These are phyloP conservation scores for Belgica antarctica DNA, from an alignment of 2,888 invertebrate species.

Conservation along the genomic window DNA sequence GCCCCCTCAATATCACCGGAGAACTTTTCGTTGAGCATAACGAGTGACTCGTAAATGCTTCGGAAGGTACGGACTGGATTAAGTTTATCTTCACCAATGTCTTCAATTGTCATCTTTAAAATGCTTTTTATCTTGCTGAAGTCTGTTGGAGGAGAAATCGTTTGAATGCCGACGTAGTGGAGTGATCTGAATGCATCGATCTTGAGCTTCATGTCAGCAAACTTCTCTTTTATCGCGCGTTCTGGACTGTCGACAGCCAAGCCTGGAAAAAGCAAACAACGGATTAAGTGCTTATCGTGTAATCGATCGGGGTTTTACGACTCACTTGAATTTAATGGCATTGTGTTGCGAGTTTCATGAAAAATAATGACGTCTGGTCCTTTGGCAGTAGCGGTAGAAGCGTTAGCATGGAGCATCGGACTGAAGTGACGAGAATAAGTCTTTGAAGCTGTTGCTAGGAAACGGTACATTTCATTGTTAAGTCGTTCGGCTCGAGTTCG, in stretches of 20 bases:
- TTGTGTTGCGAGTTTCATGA: constrained; percentile 74
- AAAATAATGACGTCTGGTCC: constrained; percentile 76
- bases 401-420: constrained; percentile 54
- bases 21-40: constrained; percentile 68
- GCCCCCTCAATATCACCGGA: constrained; percentile 62
- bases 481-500: constrained; percentile 72
- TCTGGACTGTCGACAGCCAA: constrained; percentile 59
- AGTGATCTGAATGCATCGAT: constrained; percentile 72
- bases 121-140: constrained; percentile 61
- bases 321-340: constrained; percentile 61
- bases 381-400: constrained; percentile 55
- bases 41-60: constrained; percentile 32
- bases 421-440: constrained; percentile 73
- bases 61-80: constrained; percentile 12
- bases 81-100: constrained; percentile 51
- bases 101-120: constrained; percentile 64
- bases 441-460: constrained; percentile 72
- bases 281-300: background rate
- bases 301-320: no score
- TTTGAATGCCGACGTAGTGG: constrained; percentile 65
- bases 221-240: constrained; percentile 62
- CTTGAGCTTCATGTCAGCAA: constrained; percentile 62
- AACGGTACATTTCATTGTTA: constrained; percentile 73
- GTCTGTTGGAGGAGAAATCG: constrained; percentile 58
- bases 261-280: constrained; percentile 39